Percentiles rank a stretch among this genome's conserved stretches.
These are phyloP conservation scores for Gnatocerus cornutus DNA, from an alignment of 2,888 invertebrate genomes.

Conservation along the genomic window DNA sequence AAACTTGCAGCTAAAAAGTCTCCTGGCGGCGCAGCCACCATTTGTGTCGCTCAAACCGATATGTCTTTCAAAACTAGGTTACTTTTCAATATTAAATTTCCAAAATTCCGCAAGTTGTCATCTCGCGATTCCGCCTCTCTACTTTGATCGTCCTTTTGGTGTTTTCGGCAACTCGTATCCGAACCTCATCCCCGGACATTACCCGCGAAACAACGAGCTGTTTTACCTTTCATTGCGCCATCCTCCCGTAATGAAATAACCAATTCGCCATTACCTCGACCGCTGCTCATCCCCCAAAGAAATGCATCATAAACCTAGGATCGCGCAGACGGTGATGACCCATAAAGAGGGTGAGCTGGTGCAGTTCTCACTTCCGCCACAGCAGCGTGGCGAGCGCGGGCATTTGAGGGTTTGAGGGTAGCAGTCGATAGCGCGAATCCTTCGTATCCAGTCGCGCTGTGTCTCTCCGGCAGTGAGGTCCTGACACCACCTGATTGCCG, in stretches of 20 bases:
- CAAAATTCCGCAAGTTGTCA: too few species aligned
- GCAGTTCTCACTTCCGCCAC: conserved; percentile 62
- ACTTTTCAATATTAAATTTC: too few species aligned
- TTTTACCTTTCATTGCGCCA: background rate
- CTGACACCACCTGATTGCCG: conserved; percentile 47
- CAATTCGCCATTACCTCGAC: background rate
- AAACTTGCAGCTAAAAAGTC: too few species aligned
- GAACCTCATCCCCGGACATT: too few species aligned
- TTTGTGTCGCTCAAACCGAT: too few species aligned
- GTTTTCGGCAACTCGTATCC: too few species aligned
- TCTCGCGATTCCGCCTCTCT: too few species aligned
- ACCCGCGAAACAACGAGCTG: background rate
- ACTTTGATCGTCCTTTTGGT: too few species aligned
- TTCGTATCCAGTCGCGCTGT: conserved; percentile 59
- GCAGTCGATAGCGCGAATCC: conserved; percentile 62
- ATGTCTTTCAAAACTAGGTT: too few species aligned
- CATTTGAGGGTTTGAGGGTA: conserved; percentile 54
- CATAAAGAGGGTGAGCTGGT: conserved; percentile 61
- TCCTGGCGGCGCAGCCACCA: too few species aligned
- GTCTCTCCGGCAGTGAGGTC: conserved; percentile 54
- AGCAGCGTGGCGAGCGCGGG: conserved; percentile 59
- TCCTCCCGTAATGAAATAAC: background rate
- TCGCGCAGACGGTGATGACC: conserved; percentile 61
- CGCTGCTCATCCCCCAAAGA: conserved; percentile 17
- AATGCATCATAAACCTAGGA: conserved; percentile 59